Conservation (phyloP, 2,888 invertebrate genomes). For the Drosophila greeni region DNA sequence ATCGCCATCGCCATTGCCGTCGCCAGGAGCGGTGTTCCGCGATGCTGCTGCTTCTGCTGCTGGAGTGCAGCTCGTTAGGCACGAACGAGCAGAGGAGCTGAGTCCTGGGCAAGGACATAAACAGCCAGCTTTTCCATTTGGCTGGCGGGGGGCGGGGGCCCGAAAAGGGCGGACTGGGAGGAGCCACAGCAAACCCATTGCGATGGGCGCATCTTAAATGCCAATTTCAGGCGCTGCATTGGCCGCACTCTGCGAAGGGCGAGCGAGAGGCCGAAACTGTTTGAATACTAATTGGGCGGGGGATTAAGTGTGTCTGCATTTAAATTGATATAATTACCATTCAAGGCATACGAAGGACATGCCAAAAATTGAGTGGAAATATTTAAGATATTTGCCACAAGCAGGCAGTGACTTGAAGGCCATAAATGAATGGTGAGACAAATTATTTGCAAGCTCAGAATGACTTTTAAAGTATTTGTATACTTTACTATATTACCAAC, state of each 20-base stretch:
- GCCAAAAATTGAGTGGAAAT: background rate
- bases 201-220: constrained; percentile 51
- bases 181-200: constrained; percentile 10
- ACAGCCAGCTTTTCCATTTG: constrained; percentile 56
- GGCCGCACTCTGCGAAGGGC: constrained; percentile 30
- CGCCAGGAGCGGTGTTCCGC: constrained; percentile 57
- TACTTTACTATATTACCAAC: too few species aligned
- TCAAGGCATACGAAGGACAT: constrained; percentile 7
- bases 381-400: background rate
- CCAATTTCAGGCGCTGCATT: constrained; percentile 65
- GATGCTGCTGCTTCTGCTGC: constrained; percentile 19
- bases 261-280: constrained; percentile 5
- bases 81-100: constrained; percentile 61
- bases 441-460: background rate
- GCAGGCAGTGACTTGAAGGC: background rate
- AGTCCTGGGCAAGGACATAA: constrained; percentile 61
- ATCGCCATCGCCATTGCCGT: constrained; percentile 22
- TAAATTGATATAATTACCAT: constrained; percentile 27
- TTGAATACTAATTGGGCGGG: constrained; percentile 34
- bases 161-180: too few species aligned
- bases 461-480: too few species aligned
- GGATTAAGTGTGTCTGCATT: constrained; percentile 20
- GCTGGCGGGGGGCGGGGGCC: background rate
- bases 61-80: constrained; percentile 72
- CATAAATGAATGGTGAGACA: background rate